Conservation (phyloP, 2,113 vertebrate genomes). For the Meles meles region DNA sequence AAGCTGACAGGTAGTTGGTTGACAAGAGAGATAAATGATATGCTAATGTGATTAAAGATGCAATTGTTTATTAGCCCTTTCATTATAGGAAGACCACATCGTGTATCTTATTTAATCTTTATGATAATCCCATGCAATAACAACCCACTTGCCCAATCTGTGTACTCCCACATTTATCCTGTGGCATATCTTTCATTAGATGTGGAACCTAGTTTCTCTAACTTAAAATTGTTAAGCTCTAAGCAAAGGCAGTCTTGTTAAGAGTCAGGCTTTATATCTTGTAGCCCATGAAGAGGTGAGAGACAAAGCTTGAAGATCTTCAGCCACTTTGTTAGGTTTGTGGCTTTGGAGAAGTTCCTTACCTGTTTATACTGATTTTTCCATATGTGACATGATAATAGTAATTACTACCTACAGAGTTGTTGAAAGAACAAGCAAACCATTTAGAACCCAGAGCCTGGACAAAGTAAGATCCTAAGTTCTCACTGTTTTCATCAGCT, state of each 20-base stretch:
- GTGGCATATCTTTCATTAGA: background rate
- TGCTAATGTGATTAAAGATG: background rate
- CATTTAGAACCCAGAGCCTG: background rate
- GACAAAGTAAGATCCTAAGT: background rate
- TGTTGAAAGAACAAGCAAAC: background rate
- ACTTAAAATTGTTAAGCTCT: background rate
- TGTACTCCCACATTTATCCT: background rate
- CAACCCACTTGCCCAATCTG: background rate
- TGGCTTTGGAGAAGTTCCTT: background rate
- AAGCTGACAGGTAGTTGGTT: background rate
- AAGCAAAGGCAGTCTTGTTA: background rate
- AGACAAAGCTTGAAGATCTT: background rate
- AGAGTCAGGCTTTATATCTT: background rate
- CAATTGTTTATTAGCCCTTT: background rate
- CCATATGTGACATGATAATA: background rate
- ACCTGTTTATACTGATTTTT: background rate
- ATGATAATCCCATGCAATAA: background rate
- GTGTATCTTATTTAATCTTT: background rate
- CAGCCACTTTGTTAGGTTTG: background rate
- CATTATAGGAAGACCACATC: background rate
- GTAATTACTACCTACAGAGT: background rate
- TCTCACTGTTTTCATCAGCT: background rate
- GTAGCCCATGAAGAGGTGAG: background rate
- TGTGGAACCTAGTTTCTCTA: background rate
- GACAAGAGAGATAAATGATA: background rate